phyloP scores from a whole-genome alignment of 2,113 vertebrate genomes.

The Podarcis cretensis region DNA sequence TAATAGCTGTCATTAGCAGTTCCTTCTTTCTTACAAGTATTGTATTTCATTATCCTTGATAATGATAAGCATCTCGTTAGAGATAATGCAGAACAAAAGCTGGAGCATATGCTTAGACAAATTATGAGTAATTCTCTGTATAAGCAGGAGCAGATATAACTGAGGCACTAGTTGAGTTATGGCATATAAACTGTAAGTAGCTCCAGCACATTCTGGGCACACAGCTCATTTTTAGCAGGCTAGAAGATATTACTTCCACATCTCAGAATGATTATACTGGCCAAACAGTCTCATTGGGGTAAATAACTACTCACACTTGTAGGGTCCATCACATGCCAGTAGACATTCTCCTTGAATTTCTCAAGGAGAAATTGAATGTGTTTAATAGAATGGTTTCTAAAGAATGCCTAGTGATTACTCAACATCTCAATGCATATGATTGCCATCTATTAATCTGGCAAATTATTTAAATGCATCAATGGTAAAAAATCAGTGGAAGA shows the following conservation, averaged over 20 bases:
- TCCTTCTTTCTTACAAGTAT: background rate
- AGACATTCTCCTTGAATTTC: background rate
- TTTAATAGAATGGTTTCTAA: background rate
- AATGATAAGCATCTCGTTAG: background rate
- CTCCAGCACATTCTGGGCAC: background rate
- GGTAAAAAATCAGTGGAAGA: background rate
- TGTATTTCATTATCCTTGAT: conserved; percentile 15
- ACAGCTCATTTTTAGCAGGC: background rate
- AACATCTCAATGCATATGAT: background rate
- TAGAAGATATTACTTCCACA: background rate
- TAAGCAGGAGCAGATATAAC: background rate
- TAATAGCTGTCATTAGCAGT: background rate
- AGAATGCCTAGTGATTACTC: background rate
- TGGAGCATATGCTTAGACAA: background rate
- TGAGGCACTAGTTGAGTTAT: background rate
- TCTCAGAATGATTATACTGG: background rate
- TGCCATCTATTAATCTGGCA: background rate
- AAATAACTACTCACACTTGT: background rate
- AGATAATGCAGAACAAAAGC: background rate
- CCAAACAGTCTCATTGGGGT: background rate
- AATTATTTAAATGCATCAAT: background rate
- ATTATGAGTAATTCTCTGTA: background rate
- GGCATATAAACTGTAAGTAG: background rate
- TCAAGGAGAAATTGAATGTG: background rate
- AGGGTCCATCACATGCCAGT: background rate